Conservation (phyloP, 2,888 invertebrate genomes). For the Heliconius aoede region DNA sequence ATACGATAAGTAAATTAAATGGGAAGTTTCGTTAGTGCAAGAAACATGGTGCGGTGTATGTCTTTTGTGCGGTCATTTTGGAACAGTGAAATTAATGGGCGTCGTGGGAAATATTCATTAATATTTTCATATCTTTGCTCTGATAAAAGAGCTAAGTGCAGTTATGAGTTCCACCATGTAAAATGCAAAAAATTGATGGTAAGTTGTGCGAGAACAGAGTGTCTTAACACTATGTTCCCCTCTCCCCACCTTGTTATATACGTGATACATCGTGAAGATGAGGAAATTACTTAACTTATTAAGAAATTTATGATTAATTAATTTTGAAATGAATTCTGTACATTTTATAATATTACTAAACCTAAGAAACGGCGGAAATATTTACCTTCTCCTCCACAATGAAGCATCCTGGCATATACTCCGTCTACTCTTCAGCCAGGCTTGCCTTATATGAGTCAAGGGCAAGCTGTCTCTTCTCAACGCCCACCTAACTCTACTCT, state of each 20-base stretch:
- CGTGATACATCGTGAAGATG: too few species aligned
- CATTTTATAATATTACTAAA: neutral
- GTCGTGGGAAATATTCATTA: too few species aligned
- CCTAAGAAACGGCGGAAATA: neutral
- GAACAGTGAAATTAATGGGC: neutral
- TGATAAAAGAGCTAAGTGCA: too few species aligned
- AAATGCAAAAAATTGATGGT: too few species aligned
- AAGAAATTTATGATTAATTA: too few species aligned
- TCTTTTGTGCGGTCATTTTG: too few species aligned
- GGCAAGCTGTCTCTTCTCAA: constrained; percentile 74
- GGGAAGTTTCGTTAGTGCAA: neutral
- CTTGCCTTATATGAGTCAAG: constrained; percentile 65
- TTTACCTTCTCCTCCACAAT: constrained; percentile 70
- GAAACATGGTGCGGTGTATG: neutral
- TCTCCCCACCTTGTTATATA: too few species aligned
- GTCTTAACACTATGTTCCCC: too few species aligned
- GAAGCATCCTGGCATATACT: constrained; percentile 65
- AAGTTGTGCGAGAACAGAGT: too few species aligned
- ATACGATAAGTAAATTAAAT: constrained; percentile 6
- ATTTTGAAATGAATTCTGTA: neutral
- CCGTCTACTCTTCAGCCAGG: constrained; percentile 64
- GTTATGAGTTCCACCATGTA: too few species aligned
- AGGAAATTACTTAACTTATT: too few species aligned
- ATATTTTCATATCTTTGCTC: too few species aligned
- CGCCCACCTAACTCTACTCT: constrained; percentile 53